Evolutionary conservation across 30 jellyfish, hydroid and myxozoan genomes (phyloP).

Genomic region (Aurelia sp.): DNA sequence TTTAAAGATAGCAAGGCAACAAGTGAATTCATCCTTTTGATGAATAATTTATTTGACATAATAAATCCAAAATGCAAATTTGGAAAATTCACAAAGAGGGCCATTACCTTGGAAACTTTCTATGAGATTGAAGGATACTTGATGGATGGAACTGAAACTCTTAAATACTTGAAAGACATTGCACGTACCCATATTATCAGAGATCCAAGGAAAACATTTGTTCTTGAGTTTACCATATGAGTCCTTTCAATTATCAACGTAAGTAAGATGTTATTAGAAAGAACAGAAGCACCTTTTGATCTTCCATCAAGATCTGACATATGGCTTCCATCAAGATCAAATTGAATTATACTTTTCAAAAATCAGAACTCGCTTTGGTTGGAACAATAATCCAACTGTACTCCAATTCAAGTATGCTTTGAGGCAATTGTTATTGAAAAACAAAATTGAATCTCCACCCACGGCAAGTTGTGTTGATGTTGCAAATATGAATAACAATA

Average conservation of each 20-base stretch:
- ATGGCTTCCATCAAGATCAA: neutral
- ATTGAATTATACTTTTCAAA: conserved; percentile 13
- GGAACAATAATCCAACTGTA: conserved; percentile 45
- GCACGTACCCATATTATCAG: neutral
- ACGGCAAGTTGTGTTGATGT: conserved; percentile 11
- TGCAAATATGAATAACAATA: neutral
- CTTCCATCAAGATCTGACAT: too few relatives aligned
- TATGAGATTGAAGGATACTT: neutral
- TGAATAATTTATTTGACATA: too few relatives aligned
- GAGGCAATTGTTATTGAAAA: conserved; percentile 18
- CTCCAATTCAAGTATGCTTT: conserved; percentile 45
- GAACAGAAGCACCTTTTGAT: neutral
- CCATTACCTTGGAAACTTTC: conserved; percentile 1
- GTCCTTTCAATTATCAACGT: conserved; percentile 10
- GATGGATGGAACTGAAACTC: neutral
- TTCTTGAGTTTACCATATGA: conserved; percentile 2
- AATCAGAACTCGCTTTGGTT: conserved; percentile 46
- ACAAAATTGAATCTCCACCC: conserved; percentile 8
- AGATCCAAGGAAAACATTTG: conserved; percentile 22
- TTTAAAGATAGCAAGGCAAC: too few relatives aligned
- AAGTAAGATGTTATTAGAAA: neutral
- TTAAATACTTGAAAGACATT: neutral
- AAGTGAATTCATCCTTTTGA: too few relatives aligned
- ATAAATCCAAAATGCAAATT: conserved; percentile 21
- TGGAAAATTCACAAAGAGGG: conserved; percentile 25